These are phyloP conservation scores for Spea bombifrons DNA, from an alignment of 2,113 vertebrate genomes.

Conservation along the genomic window DNA sequence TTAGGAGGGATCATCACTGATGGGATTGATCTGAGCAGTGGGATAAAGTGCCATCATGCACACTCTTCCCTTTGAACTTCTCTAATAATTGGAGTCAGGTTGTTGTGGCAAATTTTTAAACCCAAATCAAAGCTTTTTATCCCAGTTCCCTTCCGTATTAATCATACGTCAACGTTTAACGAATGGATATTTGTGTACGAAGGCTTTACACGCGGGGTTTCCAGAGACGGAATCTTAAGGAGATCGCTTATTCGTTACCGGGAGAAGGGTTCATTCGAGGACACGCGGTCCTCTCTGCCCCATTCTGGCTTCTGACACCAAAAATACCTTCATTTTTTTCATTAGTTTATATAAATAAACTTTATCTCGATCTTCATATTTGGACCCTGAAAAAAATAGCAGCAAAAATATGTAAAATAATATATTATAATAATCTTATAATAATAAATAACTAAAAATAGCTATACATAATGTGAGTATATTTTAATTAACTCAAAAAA, in stretches of 20 bases:
- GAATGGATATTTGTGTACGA: slow-evolving; percentile 23
- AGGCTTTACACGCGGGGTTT: not conserved
- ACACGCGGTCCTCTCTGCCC: not conserved
- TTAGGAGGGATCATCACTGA: slow-evolving; percentile 15
- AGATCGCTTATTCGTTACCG: not conserved
- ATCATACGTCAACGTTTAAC: slow-evolving; percentile 24
- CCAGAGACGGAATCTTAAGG: not conserved
- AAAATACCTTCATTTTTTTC: too few relatives aligned
- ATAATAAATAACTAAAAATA: too few relatives aligned
- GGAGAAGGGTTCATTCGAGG: slow-evolving; percentile 4
- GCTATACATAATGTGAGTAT: too few relatives aligned
- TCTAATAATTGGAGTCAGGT: slow-evolving; percentile 34
- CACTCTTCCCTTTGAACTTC: slow-evolving; percentile 20
- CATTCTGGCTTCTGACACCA: too few relatives aligned
- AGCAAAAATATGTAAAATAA: too few relatives aligned
- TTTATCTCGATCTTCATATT: too few relatives aligned
- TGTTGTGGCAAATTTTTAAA: slow-evolving; percentile 34
- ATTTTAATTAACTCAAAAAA: too few relatives aligned
- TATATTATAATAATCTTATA: too few relatives aligned
- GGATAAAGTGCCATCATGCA: slow-evolving; percentile 10
- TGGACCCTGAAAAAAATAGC: too few relatives aligned
- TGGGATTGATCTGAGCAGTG: slow-evolving; percentile 18
- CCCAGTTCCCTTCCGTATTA: slow-evolving; percentile 18
- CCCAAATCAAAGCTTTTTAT: slow-evolving; percentile 26
- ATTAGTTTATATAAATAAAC: too few relatives aligned